Base-by-base conservation (phyloP, 1,140 invertebrate species). In the Achatina immaculata region DNA sequence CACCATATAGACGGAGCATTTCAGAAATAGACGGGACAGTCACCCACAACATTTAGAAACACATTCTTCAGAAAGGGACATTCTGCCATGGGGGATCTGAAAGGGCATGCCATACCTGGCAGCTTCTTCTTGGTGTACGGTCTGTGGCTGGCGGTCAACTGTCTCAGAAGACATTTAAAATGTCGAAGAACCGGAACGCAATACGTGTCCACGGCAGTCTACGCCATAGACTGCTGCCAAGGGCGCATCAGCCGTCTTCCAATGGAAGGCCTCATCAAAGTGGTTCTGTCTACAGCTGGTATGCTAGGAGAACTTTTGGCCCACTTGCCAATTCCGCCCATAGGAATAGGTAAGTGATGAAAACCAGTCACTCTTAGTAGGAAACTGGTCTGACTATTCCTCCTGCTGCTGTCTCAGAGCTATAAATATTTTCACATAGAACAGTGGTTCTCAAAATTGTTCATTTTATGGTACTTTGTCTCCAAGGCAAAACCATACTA, bases 61-160 rank as follows among this genome's bases (percentile, higher is more conserved):
- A 21, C 48, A 55, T 7, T 2, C 21, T 24, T 14, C 3, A 55
- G 19, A 24, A 3, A 55, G 48, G 24, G 2, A 55, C n/a, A 62
- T 62, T n/a, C 58, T 62, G 9, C 21, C 58, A 92, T 93, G 92
- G 92, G 92, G 19, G 91, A 83, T 28, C 92, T 92, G 83, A 83
- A 85, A 78, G 92, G 92, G 21, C 93, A 93, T 81, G 85, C 91
- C 11, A 85, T 93, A 9, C 93, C 92, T 2, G 93, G 93, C 71
- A 90, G 91, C 16, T 93, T 93, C 82, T 93, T 93, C 86, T 85
- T 91, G 28, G 28, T 89, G 0, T 92, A 92, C 85, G 88, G 86
- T 0, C 34, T 92, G 34, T 93, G 92, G 92, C 93, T 91, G 89
- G 86, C 89, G 1, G 87, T 92, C 51, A 88, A 88, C 31, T 86